Conservation (phyloP, 2,797 vertebrate genomes). For the Phrynocephalus guinanensis region DNA sequence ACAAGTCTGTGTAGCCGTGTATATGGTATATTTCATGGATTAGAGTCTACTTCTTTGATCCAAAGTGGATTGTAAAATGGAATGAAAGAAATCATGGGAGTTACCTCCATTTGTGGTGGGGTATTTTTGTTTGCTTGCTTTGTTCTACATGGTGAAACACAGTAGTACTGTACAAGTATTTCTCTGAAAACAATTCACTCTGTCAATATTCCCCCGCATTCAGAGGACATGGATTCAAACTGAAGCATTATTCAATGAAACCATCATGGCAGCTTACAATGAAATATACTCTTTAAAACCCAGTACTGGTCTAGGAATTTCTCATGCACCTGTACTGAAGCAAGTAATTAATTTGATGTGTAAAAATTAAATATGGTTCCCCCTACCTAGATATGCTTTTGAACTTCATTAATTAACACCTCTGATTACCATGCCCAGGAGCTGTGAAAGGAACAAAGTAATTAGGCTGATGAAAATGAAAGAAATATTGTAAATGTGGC, state of each 20-base stretch:
- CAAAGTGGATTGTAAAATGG: too few species aligned
- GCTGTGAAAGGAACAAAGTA: constrained; percentile 16
- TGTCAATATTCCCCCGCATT: background rate
- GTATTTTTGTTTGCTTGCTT: too few species aligned
- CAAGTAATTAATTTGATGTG: constrained; percentile 35
- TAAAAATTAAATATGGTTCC: constrained; percentile 56
- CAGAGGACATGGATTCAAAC: background rate
- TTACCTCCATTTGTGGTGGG: too few species aligned
- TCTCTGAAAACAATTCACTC: too few species aligned
- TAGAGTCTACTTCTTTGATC: too few species aligned
- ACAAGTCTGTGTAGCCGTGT: too few species aligned
- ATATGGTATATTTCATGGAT: too few species aligned
- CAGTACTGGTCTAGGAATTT: background rate
- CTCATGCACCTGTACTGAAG: constrained; percentile 5
- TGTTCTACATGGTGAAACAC: too few species aligned
- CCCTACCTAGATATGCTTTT: constrained; percentile 60
- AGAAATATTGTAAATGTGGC: background rate
- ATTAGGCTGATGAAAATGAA: background rate
- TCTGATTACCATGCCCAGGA: constrained; percentile 24
- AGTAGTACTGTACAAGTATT: too few species aligned
- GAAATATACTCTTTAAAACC: background rate
- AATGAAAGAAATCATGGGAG: too few species aligned
- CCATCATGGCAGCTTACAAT: background rate
- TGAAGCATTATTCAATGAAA: background rate
- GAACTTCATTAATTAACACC: constrained; percentile 51